Evolutionary conservation across 1,140 invertebrate species (phyloP).

Genomic region (Littorina saxatilis): DNA sequence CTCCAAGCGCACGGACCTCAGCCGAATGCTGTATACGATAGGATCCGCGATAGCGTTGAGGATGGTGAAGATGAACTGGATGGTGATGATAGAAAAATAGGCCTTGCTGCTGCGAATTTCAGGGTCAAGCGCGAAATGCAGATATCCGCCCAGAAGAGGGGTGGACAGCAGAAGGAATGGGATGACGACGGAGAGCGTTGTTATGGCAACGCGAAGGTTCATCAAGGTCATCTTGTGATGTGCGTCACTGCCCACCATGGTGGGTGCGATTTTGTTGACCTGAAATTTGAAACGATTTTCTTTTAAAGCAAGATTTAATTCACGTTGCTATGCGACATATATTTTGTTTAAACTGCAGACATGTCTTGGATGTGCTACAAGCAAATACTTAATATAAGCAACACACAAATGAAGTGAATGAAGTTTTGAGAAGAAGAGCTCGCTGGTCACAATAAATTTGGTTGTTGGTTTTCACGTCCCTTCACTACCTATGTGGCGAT

Average conservation of each 20-base stretch:
- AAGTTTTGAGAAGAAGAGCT: no score
- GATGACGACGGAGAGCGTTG: conserved; percentile 1
- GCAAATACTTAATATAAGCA: no score
- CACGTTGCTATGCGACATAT: no score
- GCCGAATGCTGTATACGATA: neutral
- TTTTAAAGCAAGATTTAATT: neutral
- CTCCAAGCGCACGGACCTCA: neutral
- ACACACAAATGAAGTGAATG: no score
- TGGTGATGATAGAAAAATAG: conserved; percentile 1
- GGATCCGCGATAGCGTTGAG: conserved; percentile 8
- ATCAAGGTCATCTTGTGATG: neutral
- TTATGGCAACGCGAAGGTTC: conserved; percentile 13
- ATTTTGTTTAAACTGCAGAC: no score
- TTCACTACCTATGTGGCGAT: no score
- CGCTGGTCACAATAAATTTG: no score
- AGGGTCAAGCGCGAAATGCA: neutral
- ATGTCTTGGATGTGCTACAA: no score
- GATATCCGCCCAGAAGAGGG: neutral
- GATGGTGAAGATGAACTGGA: conserved; percentile 18
- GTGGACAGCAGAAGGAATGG: conserved; percentile 15
- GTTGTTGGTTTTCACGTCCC: no score
- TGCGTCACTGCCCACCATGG: conserved; percentile 4
- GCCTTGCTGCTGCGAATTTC: neutral
- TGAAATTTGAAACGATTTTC: neutral
- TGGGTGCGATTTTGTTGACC: conserved; percentile 27